phyloP scores from a whole-genome alignment of 2,888 invertebrate genomes.

The Allacma fusca region DNA sequence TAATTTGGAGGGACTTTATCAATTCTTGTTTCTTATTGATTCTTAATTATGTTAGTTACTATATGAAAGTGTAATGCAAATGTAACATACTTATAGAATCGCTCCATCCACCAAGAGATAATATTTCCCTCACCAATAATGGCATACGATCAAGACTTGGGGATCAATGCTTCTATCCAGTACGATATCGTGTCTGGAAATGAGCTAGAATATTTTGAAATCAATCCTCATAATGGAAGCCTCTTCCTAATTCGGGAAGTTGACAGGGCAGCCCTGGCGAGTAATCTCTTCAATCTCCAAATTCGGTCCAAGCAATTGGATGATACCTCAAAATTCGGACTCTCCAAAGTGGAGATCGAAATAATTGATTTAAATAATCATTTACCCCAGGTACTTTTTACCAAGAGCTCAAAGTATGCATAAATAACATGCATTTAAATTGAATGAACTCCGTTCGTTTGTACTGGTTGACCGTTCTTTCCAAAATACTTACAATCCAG shows the following conservation, averaged over 20 bases:
- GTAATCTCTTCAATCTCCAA: constrained; percentile 68
- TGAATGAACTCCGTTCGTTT: no score
- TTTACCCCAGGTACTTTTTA: constrained; percentile 65
- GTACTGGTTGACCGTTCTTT: no score
- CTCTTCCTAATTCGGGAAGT: constrained; percentile 81
- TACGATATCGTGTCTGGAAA: constrained; percentile 85
- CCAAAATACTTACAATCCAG: no score
- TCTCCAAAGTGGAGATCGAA: constrained; percentile 78
- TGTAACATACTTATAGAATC: no score
- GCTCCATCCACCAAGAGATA: constrained; percentile 75
- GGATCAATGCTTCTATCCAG: constrained; percentile 75
- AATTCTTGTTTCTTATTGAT: no score
- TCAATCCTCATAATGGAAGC: constrained; percentile 78
- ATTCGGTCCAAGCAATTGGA: constrained; percentile 74
- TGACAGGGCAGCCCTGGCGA: constrained; percentile 73
- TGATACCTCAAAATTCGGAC: constrained; percentile 77
- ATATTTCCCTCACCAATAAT: constrained; percentile 76
- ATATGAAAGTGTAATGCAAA: no score
- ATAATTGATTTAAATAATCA: constrained; percentile 83
- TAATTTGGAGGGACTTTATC: no score
- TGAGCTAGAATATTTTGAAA: constrained; percentile 77
- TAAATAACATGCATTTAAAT: constrained; percentile 61
- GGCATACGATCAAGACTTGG: constrained; percentile 81
- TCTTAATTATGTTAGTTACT: no score
- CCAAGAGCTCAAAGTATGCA: no score